Evolutionary conservation across 2,888 invertebrate species (phyloP), one percentile per base, ranked within the genome.

Genomic region (Agrypnus murinus): DNA sequence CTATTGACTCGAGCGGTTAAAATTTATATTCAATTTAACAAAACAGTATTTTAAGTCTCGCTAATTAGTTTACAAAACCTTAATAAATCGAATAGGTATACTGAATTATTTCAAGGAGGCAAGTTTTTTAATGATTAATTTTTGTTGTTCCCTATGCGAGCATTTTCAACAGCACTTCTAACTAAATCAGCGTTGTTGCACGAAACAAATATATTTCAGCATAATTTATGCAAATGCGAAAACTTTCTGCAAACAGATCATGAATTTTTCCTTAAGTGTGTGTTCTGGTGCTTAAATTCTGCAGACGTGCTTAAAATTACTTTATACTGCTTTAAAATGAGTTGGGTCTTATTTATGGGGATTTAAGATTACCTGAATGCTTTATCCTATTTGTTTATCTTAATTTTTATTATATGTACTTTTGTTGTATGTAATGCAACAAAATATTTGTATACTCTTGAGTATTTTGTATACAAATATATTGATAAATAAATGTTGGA

Each of bases 221-320:
- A 17, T 45, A 45, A 45, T 45, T 45, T 15, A 45, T 17, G 45
- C 15, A 45, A 45, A 45, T 45, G 45, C 17, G 45, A 17, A 45
- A 45, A 45, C 45, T 45, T 45, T 45, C 38, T 45, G 17, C 45
- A 17, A 45, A 45, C 45, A 15, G 45, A 45, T 15, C 17, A 45
- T 45, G 45, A 45, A 45, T 45, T 45, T 45, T 45, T 45, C 45
- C 45, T 45, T 45, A 45, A 45, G 38, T 15, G 14, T 17, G 45
- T 45, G 12, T 45, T 14, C 15, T 17, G 15, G 45, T 17, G 45
- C 15, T 45, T 45, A 45, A 45, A 45, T 45, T 45, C 45, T 45
- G 45, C 45, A 45, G 8, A 17, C 7, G 45, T 17, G 45, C 15
- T 45, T 14, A 14, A 45, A 45, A 17, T 45, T 14, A 45, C 17